Evolutionary conservation across 53 echinoderm and acorn worm genomes (phyloP).

Genomic region (Holothuria scabra): DNA sequence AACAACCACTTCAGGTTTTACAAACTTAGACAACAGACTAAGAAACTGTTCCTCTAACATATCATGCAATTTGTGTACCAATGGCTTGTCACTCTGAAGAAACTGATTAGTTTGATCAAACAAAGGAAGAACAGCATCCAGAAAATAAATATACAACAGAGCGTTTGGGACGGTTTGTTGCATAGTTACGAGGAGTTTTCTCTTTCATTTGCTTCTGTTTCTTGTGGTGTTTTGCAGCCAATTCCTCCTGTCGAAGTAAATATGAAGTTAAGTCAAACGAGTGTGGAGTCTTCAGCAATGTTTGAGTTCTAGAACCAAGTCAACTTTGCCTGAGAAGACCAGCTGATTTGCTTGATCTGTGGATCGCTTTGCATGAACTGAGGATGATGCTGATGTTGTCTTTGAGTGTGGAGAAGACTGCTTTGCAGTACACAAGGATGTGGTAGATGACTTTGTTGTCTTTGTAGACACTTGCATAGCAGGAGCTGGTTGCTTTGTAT

Average conservation of each 20-base stretch:
- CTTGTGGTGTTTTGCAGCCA: background rate
- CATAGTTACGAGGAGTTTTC: background rate
- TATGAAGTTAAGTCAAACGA: background rate
- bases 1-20: slow-evolving; percentile 42
- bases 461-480: too few relatives aligned
- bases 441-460: too few relatives aligned
- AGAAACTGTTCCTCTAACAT: slow-evolving; percentile 50
- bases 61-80: slow-evolving; percentile 46
- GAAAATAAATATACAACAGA: background rate
- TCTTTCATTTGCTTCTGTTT: background rate
- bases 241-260: slow-evolving; percentile 3
- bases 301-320: background rate
- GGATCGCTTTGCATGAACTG: too few relatives aligned
- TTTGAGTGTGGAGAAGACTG: too few relatives aligned
- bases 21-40: slow-evolving; percentile 44
- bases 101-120: slow-evolving; percentile 57
- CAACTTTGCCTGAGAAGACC: too few relatives aligned
- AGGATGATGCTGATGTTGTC: too few relatives aligned
- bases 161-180: background rate
- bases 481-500: too few relatives aligned
- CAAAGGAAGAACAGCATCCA: slow-evolving; percentile 34
- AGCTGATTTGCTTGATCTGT: too few relatives aligned
- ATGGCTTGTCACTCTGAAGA: slow-evolving; percentile 59
- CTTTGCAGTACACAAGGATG: too few relatives aligned
- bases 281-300: background rate